These are phyloP conservation scores for Squalus acanthias DNA, from an alignment of 2,797 vertebrate species.

Conservation along the genomic window DNA sequence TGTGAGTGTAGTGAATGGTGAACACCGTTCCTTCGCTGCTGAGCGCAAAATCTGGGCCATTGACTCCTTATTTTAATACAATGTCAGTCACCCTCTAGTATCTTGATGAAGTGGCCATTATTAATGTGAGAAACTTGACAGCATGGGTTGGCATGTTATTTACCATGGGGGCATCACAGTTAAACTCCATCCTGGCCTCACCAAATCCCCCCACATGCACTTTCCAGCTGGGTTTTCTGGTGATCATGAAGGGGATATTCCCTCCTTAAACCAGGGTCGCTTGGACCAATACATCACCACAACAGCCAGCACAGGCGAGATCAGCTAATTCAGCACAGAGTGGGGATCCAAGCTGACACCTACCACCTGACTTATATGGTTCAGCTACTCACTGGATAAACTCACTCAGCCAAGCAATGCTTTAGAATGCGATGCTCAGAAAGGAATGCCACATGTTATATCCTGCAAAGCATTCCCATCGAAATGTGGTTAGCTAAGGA, in stretches of 20 bases:
- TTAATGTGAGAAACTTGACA: not conserved
- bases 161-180: not conserved
- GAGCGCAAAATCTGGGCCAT: no score
- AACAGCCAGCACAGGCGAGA: no score
- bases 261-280: not conserved
- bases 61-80: not conserved
- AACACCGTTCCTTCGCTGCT: no score
- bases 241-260: not conserved
- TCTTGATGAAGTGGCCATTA: not conserved
- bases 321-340: not conserved
- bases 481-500: not conserved
- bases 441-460: constrained; percentile 13
- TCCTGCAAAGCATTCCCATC: not conserved
- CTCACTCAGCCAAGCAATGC: not conserved
- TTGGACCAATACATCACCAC: not conserved
- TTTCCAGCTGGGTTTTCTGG: not conserved
- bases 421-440: not conserved
- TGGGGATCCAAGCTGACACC: not conserved
- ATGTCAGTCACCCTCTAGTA: not conserved
- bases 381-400: not conserved
- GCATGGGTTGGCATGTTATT: not conserved
- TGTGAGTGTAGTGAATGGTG: no score
- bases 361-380: not conserved
- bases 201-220: no score
- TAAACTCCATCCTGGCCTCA: not conserved